Evolutionary conservation across 2,113 vertebrate genomes (phyloP).

Genomic region (Origma solitaria): DNA sequence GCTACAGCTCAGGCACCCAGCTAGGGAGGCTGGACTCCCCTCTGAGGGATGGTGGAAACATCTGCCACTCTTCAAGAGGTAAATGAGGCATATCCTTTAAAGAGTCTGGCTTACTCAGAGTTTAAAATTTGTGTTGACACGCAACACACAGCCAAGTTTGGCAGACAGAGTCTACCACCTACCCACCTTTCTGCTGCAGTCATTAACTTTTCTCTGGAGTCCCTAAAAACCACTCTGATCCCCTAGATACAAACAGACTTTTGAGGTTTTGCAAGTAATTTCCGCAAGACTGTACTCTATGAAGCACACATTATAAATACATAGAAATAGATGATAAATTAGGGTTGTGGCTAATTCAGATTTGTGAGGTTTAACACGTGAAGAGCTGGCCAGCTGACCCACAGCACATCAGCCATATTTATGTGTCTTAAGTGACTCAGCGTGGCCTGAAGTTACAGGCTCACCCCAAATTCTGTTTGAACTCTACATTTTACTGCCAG

Average conservation of each 20-base stretch:
- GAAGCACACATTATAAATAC: rapidly evolving
- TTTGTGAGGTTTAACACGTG: neutral
- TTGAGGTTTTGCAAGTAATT: neutral
- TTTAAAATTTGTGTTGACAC: rapidly evolving
- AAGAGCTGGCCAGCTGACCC: neutral
- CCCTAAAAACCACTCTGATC: neutral
- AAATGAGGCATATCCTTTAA: neutral
- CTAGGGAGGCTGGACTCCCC: neutral
- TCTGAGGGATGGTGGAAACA: neutral
- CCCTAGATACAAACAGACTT: neutral
- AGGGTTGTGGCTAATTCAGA: neutral
- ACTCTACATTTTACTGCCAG: neutral
- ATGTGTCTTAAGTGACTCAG: neutral
- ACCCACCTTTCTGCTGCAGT: neutral
- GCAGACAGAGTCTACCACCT: neutral
- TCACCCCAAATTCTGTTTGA: neutral
- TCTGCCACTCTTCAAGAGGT: neutral
- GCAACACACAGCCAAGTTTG: neutral
- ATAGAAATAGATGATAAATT: rapidly evolving
- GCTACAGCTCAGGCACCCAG: neutral
- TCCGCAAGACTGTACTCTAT: neutral
- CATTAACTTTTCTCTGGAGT: neutral
- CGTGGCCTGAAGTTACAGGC: neutral
- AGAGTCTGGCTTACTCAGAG: neutral
- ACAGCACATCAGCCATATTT: neutral